phyloP scores from a whole-genome alignment of 1,140 invertebrate species.

The Calliopsis andreniformis region DNA sequence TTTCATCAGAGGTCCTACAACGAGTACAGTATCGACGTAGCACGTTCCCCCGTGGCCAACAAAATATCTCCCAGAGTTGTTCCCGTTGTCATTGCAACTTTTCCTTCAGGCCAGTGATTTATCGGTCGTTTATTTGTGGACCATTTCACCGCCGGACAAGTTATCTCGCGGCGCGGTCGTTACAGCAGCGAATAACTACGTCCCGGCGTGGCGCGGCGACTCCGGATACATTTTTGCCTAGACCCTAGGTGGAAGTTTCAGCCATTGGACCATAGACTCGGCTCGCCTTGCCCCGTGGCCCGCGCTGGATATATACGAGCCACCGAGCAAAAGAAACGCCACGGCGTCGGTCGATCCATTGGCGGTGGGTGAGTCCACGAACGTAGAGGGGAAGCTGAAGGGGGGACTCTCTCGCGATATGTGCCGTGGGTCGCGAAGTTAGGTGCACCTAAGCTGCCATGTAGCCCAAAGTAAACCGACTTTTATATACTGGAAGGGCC shows the following conservation, averaged over 20 bases:
- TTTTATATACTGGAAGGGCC: slow-evolving; percentile 61
- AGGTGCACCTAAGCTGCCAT: background rate
- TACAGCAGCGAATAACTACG: slow-evolving; percentile 19
- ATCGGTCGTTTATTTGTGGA: slow-evolving; percentile 31
- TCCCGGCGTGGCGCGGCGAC: background rate
- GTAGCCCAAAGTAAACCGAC: slow-evolving; percentile 66
- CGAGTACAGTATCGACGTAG: background rate
- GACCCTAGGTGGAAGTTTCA: slow-evolving; percentile 33
- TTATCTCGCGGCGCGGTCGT: slow-evolving; percentile 39
- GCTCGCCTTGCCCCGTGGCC: background rate
- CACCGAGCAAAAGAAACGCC: slow-evolving; percentile 31
- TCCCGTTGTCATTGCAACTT: slow-evolving; percentile 3
- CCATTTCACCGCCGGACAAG: slow-evolving; percentile 36
- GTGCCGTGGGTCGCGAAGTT: background rate
- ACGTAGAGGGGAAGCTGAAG: slow-evolving; percentile 32
- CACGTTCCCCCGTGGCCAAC: background rate
- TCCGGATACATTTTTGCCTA: slow-evolving; percentile 53
- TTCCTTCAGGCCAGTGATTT: background rate
- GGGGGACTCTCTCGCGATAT: slow-evolving; percentile 17
- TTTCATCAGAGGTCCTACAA: no score
- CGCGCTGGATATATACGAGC: slow-evolving; percentile 34
- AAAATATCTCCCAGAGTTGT: slow-evolving; percentile 14
- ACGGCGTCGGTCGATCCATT: slow-evolving; percentile 21
- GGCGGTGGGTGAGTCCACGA: slow-evolving; percentile 4
- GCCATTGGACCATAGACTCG: background rate